Evolutionary conservation across 53 echinoderm and acorn worm genomes (phyloP), one percentile per base, ranked within the genome.

Genomic region (Crossaster papposus): DNA sequence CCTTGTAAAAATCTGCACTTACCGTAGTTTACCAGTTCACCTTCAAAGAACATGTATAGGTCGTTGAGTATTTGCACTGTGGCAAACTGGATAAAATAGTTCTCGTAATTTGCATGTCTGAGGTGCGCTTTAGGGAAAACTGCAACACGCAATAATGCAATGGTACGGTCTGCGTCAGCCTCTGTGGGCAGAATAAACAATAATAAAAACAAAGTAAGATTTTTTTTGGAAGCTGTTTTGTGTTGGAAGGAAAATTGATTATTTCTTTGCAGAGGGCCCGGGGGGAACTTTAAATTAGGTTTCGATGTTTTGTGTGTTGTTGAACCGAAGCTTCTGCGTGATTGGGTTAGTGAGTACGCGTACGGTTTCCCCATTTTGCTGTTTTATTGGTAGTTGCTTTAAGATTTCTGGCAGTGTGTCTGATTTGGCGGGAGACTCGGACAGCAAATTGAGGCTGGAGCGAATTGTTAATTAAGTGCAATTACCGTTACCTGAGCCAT

Each of bases 241-340:
- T 70, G 70, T 70, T 37, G 73, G 72, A 54, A 53, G 30, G 36
- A 85, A 73, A 73, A 85, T 85, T 85, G 85, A 85, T 85, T 85
- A 53, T 31, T 72, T 70, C 36, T 70, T 83, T 30, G 73, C 73
- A 51, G 20, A 14, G 85, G 6, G 44, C 85, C 85, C 33, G 30
- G 53, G 23, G 72, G 85, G 9, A 85, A 20, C 10, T 78, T 78
- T 17, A 24, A 78, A 78, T 78, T 12, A 51, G 78, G 29, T 78
- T 51, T 44, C 14, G 23, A 51, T 32, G 26, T 15, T 51, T 78
- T 22, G 51, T 28, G 5, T 78, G 33, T 18, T 34, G 14, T 34
- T 73, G 36, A 20, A 70, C 26, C 70, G 14, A 10, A 73, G 23
- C 1, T 0, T 73, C 2, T 73, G 74, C 17, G 13, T 34, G 74